These are phyloP conservation scores for Sycobia sp. DNA, from an alignment of 1,140 invertebrate species.

Conservation along the genomic window DNA sequence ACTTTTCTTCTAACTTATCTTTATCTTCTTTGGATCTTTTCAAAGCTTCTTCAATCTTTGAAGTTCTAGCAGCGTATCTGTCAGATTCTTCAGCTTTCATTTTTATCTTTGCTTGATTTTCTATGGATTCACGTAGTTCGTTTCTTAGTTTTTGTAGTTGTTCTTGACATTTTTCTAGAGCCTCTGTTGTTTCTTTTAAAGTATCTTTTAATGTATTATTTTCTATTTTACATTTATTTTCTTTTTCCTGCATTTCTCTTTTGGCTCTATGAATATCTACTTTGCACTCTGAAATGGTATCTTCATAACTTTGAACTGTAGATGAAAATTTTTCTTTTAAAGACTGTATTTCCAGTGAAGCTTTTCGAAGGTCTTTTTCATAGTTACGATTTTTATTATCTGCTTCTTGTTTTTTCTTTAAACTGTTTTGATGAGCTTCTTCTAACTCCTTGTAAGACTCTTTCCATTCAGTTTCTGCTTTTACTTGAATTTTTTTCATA, in stretches of 20 bases:
- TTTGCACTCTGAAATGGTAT: slow-evolving; percentile 43
- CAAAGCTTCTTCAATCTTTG: slow-evolving; percentile 45
- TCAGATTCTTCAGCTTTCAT: slow-evolving; percentile 41
- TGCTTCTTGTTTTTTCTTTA: slow-evolving; percentile 41
- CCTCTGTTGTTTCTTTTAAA: slow-evolving; percentile 48
- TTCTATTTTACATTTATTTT: slow-evolving; percentile 48
- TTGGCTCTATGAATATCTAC: slow-evolving; percentile 44
- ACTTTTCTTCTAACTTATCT: slow-evolving; percentile 47
- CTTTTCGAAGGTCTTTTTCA: slow-evolving; percentile 46
- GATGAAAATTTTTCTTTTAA: slow-evolving; percentile 44
- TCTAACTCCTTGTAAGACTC: slow-evolving; percentile 41
- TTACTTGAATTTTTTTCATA: slow-evolving; percentile 36
- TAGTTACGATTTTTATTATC: slow-evolving; percentile 41
- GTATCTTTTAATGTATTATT: slow-evolving; percentile 45
- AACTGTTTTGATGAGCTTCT: slow-evolving; percentile 36
- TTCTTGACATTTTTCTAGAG: slow-evolving; percentile 48
- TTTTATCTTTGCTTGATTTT: slow-evolving; percentile 40
- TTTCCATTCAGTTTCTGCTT: slow-evolving; percentile 40
- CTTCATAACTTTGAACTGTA: slow-evolving; percentile 45
- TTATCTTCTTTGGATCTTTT: slow-evolving; percentile 48
- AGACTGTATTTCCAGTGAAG: slow-evolving; percentile 34
- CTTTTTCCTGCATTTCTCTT: slow-evolving; percentile 48
- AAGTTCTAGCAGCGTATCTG: slow-evolving; percentile 34
- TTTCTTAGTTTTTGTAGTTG: slow-evolving; percentile 48
- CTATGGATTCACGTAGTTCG: slow-evolving; percentile 44